A percentile compares a stretch with the other conserved stretches of the same genome.
Evolutionary conservation across 2,797 vertebrate species (phyloP).

Genomic region (Alectoris magna): DNA sequence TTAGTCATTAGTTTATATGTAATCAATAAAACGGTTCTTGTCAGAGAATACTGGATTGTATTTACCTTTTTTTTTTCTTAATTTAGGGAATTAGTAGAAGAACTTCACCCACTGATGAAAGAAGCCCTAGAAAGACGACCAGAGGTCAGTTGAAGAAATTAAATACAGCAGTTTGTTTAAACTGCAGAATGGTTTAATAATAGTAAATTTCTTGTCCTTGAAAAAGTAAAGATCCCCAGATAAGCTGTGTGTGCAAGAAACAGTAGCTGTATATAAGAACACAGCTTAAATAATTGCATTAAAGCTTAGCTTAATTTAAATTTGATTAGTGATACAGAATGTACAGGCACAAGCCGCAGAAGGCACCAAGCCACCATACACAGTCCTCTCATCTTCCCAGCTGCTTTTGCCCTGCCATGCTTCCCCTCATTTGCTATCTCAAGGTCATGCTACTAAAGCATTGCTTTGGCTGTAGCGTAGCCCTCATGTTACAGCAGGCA

Average conservation of each 20-base stretch:
- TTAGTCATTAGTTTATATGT: not conserved
- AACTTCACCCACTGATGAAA: slow-evolving; percentile 97
- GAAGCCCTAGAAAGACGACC: slow-evolving; percentile 96
- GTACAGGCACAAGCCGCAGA: not conserved
- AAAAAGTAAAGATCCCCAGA: not conserved
- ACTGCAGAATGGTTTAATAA: not conserved
- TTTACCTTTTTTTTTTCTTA: not conserved
- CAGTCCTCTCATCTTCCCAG: not conserved
- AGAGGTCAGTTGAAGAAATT: slow-evolving; percentile 85
- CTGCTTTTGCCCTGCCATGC: not conserved
- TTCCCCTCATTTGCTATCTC: not conserved
- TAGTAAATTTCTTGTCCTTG: not conserved
- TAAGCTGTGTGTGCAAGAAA: not conserved
- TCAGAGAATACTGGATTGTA: not conserved
- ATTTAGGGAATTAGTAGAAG: slow-evolving; percentile 93
- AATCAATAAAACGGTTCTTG: not conserved
- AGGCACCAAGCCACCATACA: not conserved
- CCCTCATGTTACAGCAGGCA: not conserved
- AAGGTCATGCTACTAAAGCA: not conserved
- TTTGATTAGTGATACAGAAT: not conserved
- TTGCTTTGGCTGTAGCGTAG: not conserved
- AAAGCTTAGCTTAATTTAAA: not conserved
- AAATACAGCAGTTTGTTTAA: not conserved
- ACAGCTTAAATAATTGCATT: not conserved
- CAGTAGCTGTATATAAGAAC: not conserved